Percentiles rank a stretch among this genome's conserved stretches.
Evolutionary conservation across 2,888 invertebrate species (phyloP).

Genomic region (Drosophila merina): DNA sequence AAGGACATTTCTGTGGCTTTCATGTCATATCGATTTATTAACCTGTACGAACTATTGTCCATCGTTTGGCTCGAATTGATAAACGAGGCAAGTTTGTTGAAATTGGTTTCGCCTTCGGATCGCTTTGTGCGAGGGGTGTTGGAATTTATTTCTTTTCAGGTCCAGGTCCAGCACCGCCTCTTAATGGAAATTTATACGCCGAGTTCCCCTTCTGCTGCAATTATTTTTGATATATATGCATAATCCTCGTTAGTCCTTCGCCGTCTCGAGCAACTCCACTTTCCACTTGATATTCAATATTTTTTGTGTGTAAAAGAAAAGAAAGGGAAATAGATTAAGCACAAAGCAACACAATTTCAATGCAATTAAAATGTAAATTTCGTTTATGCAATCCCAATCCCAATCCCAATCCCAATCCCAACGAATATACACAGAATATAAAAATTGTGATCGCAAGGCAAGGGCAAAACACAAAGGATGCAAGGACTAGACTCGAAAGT

Average conservation of each 20-base stretch:
- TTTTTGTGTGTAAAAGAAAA: constrained; percentile 44
- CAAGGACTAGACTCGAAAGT: constrained; percentile 21
- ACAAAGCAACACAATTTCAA: constrained; percentile 69
- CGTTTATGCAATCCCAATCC: constrained; percentile 62
- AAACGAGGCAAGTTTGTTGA: constrained; percentile 66
- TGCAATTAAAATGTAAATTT: constrained; percentile 81
- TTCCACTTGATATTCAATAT: constrained; percentile 75
- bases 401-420: constrained; percentile 19
- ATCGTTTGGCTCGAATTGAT: constrained; percentile 51
- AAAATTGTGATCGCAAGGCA: constrained; percentile 1
- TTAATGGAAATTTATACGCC: constrained; percentile 75
- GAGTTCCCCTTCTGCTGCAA: constrained; percentile 59
- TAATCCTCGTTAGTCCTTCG: constrained; percentile 35
- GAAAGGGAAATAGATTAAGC: constrained; percentile 67
- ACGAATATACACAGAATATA: constrained; percentile 12
- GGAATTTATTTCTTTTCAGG: constrained; percentile 71
- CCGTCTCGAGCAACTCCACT: constrained; percentile 13
- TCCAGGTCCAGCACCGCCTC: constrained; percentile 58
- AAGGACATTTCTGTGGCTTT: constrained; percentile 51
- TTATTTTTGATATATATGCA: constrained; percentile 63
- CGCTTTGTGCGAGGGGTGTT: constrained; percentile 56
- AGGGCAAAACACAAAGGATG: constrained; percentile 6
- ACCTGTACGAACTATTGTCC: constrained; percentile 79
- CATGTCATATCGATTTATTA: constrained; percentile 81
- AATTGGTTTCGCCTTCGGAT: constrained; percentile 66